Evolutionary conservation across 2,113 vertebrate species (phyloP), one percentile per base, ranked within the genome.

Genomic region (Rostratula benghalensis): DNA sequence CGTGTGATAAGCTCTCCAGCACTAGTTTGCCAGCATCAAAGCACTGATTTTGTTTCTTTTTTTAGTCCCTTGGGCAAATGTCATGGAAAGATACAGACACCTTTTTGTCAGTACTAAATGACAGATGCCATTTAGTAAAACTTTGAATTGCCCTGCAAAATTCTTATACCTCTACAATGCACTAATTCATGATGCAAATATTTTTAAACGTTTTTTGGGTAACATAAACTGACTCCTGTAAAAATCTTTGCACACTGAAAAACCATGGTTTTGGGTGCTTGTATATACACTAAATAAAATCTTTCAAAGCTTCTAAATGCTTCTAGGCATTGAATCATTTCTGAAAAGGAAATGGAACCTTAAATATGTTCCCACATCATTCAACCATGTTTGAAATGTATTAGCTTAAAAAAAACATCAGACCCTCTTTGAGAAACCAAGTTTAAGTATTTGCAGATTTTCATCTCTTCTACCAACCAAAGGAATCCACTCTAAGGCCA

Each of bases 11-110:
- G 65, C 68, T 90, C 45, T 82, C 39, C 28, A 89, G 60, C 43
- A 79, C 51, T 68, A 87, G 80, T 89, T 82, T 93, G 64, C 51
- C 65, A 60, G 68, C 76, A 81, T 93, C 68, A 94, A 93, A 96
- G 76, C 19, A 60, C 21, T 57, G 68, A 15, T 35, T 22, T 70
- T 60, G 10, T 9, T 74, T 64, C 8, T 7, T 3, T 4, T n/a
- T 37, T 21, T 69, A 65, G 64, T 78, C 30, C 35, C 23, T 69
- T 57, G 53, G 80, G 65, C 28, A 92, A 73, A 71, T 75, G 57
- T 71, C 61, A 89, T 57, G 65, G 67, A 94, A 89, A 87, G 63
- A 88, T 67, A 87, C 23, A 81, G 28, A 16, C 13, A 79, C 12
- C 35, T 91, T 91, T 87, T 82, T 43, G 33, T 87, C 51, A 64